These are phyloP conservation scores for Eudasyphora cyanicolor DNA, from an alignment of 2,888 invertebrate genomes.

Conservation along the genomic window DNA sequence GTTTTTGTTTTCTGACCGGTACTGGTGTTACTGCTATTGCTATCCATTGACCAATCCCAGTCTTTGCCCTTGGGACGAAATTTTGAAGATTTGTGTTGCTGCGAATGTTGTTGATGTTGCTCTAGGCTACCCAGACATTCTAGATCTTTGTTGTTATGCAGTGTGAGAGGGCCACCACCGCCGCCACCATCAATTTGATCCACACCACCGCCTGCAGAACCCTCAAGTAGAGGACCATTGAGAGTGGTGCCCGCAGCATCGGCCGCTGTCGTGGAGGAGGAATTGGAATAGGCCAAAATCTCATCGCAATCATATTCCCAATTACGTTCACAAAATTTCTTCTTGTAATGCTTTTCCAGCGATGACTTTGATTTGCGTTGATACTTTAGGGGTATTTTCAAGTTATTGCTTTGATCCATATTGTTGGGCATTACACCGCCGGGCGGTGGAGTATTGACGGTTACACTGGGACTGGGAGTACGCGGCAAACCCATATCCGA, in stretches of 20 bases:
- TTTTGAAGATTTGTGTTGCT: conserved; percentile 83
- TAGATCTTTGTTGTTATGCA: conserved; percentile 73
- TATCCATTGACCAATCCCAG: conserved; percentile 84
- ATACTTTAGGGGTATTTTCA: conserved; percentile 82
- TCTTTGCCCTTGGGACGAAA: conserved; percentile 88
- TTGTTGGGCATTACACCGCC: conserved; percentile 61
- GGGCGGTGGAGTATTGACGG: conserved; percentile 75
- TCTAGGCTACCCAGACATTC: conserved; percentile 61
- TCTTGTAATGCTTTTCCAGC: conserved; percentile 87
- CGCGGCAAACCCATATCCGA: conserved; percentile 79
- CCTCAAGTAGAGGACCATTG: conserved; percentile 27
- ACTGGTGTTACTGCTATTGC: conserved; percentile 70
- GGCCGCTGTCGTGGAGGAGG: conserved; percentile 70
- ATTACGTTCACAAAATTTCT: conserved; percentile 90
- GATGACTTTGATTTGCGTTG: conserved; percentile 82
- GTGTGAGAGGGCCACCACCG: too few relatives aligned
- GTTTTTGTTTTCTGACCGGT: conserved; percentile 54
- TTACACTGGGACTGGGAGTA: conserved; percentile 79
- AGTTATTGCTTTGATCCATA: conserved; percentile 68
- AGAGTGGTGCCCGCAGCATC: conserved; percentile 73
- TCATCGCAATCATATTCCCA: conserved; percentile 82
- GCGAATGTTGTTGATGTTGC: conserved; percentile 57
- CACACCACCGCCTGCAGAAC: background rate
- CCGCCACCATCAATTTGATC: conserved; percentile 58
- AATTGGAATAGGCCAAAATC: conserved; percentile 74